These are phyloP conservation scores for Drosophila melanogaster DNA, from an alignment of 1,140 invertebrate species.

Conservation along the genomic window Release_6_plus_ISO1_MT NT_037436.4:22740501-22741000, in stretches of 20 bases:
- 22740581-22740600: constrained; percentile 61
- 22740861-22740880: constrained; percentile 65
- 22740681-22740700: constrained; percentile 35
- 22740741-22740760: constrained; percentile 84
- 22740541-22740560: constrained; percentile 62
- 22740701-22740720: constrained; percentile 83
- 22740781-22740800: constrained; percentile 62
- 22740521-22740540: constrained; percentile 69
- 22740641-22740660: constrained; percentile 35
- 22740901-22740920: constrained; percentile 88
- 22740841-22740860: constrained; percentile 77
- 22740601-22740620: constrained; percentile 23
- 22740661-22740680: constrained; percentile 10
- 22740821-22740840: constrained; percentile 83
- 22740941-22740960: constrained; percentile 18
- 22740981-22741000: constrained; percentile 61
- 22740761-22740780: constrained; percentile 66
- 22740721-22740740: constrained; percentile 84
- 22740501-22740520: constrained; percentile 25
- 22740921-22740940: constrained; percentile 88
- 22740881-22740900: constrained; percentile 73
- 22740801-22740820: constrained; percentile 69
- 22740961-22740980: constrained; percentile 25
- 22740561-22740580: constrained; percentile 56
- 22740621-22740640: constrained; percentile 46